Conservation (phyloP, 2,113 vertebrate species). For the Myanophis thanlyinensis region DNA sequence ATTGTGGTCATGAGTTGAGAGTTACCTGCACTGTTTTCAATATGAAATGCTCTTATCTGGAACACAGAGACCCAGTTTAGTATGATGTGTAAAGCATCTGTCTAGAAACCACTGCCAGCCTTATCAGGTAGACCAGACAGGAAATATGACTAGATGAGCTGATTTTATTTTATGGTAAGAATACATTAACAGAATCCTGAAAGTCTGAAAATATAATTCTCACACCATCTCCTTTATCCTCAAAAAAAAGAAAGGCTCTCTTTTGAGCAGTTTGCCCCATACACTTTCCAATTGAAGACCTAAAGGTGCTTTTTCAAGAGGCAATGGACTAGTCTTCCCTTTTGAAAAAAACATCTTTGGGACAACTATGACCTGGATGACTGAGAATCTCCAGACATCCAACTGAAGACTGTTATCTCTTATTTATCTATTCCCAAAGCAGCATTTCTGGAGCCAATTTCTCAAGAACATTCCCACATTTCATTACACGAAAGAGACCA, state of each 20-base stretch:
- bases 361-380: too few relatives aligned
- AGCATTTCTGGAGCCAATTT: neutral
- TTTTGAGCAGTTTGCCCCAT: neutral
- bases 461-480: neutral
- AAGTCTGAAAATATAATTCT: neutral
- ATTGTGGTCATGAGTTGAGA: neutral
- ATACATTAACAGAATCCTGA: neutral
- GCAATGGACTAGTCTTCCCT: too few relatives aligned
- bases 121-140: neutral
- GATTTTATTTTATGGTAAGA: neutral
- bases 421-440: neutral
- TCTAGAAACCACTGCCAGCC: neutral
- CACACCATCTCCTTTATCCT: neutral
- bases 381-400: too few relatives aligned
- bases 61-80: neutral
- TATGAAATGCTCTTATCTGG: neutral
- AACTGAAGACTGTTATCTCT: neutral
- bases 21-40: neutral
- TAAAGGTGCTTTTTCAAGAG: too few relatives aligned
- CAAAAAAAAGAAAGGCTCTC: neutral
- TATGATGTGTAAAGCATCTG: neutral
- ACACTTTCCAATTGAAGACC: neutral
- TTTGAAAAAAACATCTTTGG: too few relatives aligned
- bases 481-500: neutral
- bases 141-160: neutral